Conservation (phyloP, 2,888 invertebrate genomes). For the Lepidocyrtinus sp. region DNA sequence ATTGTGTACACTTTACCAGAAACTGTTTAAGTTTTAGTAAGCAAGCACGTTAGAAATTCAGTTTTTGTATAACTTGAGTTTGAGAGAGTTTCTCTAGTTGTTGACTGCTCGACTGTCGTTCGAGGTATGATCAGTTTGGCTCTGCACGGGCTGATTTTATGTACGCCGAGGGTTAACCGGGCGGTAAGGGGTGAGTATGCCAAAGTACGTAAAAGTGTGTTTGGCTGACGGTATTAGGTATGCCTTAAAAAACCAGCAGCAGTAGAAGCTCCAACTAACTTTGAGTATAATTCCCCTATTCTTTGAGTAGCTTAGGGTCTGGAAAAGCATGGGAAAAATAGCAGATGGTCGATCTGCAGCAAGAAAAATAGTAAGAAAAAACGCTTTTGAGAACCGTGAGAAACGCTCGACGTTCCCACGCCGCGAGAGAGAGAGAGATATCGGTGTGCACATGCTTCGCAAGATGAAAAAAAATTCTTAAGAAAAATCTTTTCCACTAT, state of each 20-base stretch:
- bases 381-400: conserved; percentile 67
- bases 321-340: conserved; percentile 62
- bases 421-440: conserved; percentile 26
- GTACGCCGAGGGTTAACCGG: conserved; percentile 58
- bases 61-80: conserved; percentile 30
- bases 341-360: too few species aligned
- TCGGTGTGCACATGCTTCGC: conserved; percentile 66
- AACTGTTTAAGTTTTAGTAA: background rate
- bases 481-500: conserved; percentile 57
- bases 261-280: conserved; percentile 40
- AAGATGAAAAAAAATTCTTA: conserved; percentile 60
- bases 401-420: conserved; percentile 68
- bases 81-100: conserved; percentile 44
- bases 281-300: conserved; percentile 45
- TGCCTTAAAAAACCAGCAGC: conserved; percentile 15
- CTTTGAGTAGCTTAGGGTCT: conserved; percentile 59
- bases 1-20: background rate
- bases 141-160: conserved; percentile 67
- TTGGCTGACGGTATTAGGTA: conserved; percentile 60
- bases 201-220: conserved; percentile 65
- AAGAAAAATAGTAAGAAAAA: conserved; percentile 68
- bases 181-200: conserved; percentile 62
- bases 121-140: conserved; percentile 60
- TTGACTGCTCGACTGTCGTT: conserved; percentile 61
- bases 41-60: conserved; percentile 61